Conservation (phyloP, 1,140 invertebrate species). For the Lepidurus arcticus region DNA sequence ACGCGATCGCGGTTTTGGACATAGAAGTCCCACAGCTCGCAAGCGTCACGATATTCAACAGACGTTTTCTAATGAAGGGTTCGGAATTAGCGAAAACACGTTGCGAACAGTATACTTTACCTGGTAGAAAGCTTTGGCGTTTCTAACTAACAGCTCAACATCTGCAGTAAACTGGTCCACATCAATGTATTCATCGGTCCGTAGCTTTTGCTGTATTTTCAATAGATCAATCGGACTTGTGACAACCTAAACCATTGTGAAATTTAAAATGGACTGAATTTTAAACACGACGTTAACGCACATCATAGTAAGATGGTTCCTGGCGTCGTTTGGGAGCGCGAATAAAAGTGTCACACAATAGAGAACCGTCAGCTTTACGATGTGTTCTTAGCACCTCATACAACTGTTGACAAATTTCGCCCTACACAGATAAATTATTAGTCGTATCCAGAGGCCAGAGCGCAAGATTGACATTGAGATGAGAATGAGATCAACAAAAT, state of each 20-base stretch:
- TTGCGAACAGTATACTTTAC: slow-evolving; percentile 42
- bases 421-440: neutral
- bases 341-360: slow-evolving; percentile 91
- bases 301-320: slow-evolving; percentile 81
- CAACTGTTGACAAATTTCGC: slow-evolving; percentile 80
- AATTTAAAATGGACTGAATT: slow-evolving; percentile 51
- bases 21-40: slow-evolving; percentile 82
- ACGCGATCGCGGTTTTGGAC: slow-evolving; percentile 51
- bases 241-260: slow-evolving; percentile 52
- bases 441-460: neutral
- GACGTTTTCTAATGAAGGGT: slow-evolving; percentile 22
- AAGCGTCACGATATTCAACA: slow-evolving; percentile 83
- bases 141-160: slow-evolving; percentile 79
- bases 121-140: slow-evolving; percentile 90
- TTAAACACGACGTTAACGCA: slow-evolving; percentile 39
- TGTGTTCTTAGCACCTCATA: slow-evolving; percentile 85
- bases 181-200: slow-evolving; percentile 88
- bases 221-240: slow-evolving; percentile 87
- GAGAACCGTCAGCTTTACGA: slow-evolving; percentile 83
- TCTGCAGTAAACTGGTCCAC: slow-evolving; percentile 80
- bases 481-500: too few species aligned
- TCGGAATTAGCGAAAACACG: neutral
- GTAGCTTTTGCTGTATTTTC: slow-evolving; percentile 91
- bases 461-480: neutral
- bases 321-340: slow-evolving; percentile 84